Conservation (phyloP, 2,888 invertebrate species). For the Xestobium rufovillosum region DNA sequence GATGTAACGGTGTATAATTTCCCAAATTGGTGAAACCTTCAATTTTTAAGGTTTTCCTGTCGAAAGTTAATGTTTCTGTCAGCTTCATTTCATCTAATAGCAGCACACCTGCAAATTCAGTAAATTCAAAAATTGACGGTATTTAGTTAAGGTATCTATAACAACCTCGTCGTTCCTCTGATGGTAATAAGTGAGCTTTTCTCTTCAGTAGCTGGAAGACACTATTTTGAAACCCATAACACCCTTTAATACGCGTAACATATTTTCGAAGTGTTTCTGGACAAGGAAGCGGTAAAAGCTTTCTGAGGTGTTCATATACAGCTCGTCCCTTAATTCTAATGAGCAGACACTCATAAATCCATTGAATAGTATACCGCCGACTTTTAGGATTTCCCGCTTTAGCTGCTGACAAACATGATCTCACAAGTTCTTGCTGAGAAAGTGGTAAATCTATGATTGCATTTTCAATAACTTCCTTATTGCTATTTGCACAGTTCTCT, state of each 20-base stretch:
- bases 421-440: too few relatives aligned
- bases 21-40: constrained; percentile 16
- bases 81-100: constrained; percentile 16
- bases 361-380: too few relatives aligned
- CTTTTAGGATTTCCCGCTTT: too few relatives aligned
- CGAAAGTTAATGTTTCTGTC: constrained; percentile 10
- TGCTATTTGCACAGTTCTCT: too few relatives aligned
- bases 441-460: too few relatives aligned
- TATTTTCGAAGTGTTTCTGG: constrained; percentile 18
- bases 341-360: too few relatives aligned
- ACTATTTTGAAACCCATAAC: constrained; percentile 20
- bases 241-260: constrained; percentile 17
- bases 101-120: constrained; percentile 5
- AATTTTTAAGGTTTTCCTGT: constrained; percentile 13
- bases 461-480: too few relatives aligned
- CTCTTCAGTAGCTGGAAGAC: constrained; percentile 16
- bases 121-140: too few relatives aligned
- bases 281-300: constrained; percentile 17
- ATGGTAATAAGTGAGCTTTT: constrained; percentile 17
- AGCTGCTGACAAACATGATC: too few relatives aligned
- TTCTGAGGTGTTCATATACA: constrained; percentile 18
- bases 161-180: too few relatives aligned
- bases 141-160: too few relatives aligned
- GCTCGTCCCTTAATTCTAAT: constrained; percentile 18
- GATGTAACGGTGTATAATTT: constrained; percentile 12